Conservation (phyloP, 2,113 vertebrate genomes). For the Motacilla tschutschensis region DNA sequence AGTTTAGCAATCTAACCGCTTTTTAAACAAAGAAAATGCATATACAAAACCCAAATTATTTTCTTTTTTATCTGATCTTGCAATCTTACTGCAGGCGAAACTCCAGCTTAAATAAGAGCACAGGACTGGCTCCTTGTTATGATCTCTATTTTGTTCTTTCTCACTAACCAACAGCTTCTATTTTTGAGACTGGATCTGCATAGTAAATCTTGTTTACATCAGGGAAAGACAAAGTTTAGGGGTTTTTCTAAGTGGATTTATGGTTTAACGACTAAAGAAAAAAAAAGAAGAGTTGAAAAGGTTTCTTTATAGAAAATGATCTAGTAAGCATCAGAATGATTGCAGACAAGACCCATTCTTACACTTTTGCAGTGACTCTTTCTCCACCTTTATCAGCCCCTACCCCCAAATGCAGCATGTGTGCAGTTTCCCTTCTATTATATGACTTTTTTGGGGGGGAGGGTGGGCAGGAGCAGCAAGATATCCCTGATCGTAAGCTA, state of each 20-base stretch:
- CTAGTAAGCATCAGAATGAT: constrained; percentile 6
- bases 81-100: constrained; percentile 14
- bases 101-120: constrained; percentile 23
- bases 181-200: constrained; percentile 48
- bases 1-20: background rate
- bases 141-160: constrained; percentile 13
- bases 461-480: constrained; percentile 1
- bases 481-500: constrained; percentile 39
- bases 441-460: background rate
- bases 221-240: background rate
- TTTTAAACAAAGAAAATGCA: constrained; percentile 12
- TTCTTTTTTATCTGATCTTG: constrained; percentile 3
- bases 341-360: constrained; percentile 22
- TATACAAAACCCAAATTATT: background rate
- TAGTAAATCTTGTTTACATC: constrained; percentile 24
- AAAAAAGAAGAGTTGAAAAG: background rate
- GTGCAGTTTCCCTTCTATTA: constrained; percentile 21
- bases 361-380: constrained; percentile 31
- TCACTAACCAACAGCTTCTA: constrained; percentile 28
- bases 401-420: background rate
- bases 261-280: background rate
- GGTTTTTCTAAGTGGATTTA: constrained; percentile 17
- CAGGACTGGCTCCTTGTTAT: background rate
- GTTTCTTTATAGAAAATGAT: constrained; percentile 31
- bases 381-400: background rate